phyloP scores from a whole-genome alignment of 2,888 invertebrate species.

The Endotricha flammealis region DNA sequence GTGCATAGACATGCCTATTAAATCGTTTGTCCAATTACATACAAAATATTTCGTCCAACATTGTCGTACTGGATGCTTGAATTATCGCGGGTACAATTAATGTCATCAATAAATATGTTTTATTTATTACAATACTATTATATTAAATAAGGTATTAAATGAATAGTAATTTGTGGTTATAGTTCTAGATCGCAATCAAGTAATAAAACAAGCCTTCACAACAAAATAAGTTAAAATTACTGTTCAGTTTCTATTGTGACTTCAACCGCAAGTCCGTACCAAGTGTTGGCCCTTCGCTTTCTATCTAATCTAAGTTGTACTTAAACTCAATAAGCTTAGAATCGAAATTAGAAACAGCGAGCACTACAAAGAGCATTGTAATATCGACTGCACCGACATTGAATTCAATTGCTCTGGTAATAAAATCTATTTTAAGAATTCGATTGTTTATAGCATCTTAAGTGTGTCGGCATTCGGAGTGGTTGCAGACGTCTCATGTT shows the following conservation, averaged over 20 bases:
- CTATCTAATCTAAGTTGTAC: constrained; percentile 35
- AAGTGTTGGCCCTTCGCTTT: constrained; percentile 34
- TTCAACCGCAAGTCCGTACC: constrained; percentile 45
- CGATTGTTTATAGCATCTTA: constrained; percentile 59
- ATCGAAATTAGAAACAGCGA: constrained; percentile 37
- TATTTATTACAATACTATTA: too few relatives aligned
- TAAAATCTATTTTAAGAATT: constrained; percentile 65
- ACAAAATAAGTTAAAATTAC: constrained; percentile 23
- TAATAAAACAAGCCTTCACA: constrained; percentile 21
- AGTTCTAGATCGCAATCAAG: constrained; percentile 21
- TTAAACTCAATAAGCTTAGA: constrained; percentile 38
- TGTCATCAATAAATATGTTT: too few relatives aligned
- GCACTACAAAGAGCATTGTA: constrained; percentile 45
- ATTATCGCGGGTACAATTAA: too few relatives aligned
- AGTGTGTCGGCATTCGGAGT: constrained; percentile 55
- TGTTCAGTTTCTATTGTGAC: constrained; percentile 36
- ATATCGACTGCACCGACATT: constrained; percentile 52
- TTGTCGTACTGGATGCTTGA: too few relatives aligned
- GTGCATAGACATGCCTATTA: too few relatives aligned
- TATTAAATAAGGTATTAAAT: too few relatives aligned
- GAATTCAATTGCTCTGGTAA: constrained; percentile 63
- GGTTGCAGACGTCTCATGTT: constrained; percentile 61
- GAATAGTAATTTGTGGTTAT: constrained; percentile 17
- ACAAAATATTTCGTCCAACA: too few relatives aligned
- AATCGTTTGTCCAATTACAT: too few relatives aligned